phyloP scores from a whole-genome alignment of 2,113 vertebrate species.

The Nanorana parkeri region DNA sequence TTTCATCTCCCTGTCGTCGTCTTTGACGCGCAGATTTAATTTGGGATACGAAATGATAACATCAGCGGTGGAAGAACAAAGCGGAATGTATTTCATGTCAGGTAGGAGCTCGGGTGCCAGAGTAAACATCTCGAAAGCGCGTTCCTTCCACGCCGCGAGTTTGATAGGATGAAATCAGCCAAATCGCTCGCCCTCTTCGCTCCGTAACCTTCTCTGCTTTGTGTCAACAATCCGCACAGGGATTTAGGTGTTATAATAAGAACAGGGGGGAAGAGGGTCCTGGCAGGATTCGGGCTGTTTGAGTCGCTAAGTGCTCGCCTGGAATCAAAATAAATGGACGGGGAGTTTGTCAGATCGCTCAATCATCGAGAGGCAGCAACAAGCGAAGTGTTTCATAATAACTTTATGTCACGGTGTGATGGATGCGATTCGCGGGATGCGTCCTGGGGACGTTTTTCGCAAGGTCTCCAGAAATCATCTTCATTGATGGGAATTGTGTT shows the following conservation, averaged over 20 bases:
- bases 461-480: constrained; percentile 1
- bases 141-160: constrained; percentile 10
- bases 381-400: constrained; percentile 45
- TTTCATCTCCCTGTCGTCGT: not conserved
- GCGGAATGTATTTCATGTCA: constrained; percentile 51
- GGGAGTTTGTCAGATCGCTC: constrained; percentile 14
- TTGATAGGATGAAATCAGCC: constrained; percentile 51
- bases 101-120: constrained; percentile 35
- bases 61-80: constrained; percentile 44
- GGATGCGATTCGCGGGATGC: not conserved
- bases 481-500: not conserved
- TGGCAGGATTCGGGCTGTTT: constrained; percentile 34
- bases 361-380: constrained; percentile 1
- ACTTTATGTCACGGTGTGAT: constrained; percentile 12
- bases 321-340: constrained; percentile 25
- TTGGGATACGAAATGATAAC: constrained; percentile 48
- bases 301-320: constrained; percentile 35
- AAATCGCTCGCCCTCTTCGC: constrained; percentile 35
- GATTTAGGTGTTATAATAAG: constrained; percentile 22
- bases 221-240: constrained; percentile 32
- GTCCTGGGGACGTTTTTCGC: not conserved
- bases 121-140: constrained; percentile 39
- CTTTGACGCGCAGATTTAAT: constrained; percentile 31
- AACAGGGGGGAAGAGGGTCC: constrained; percentile 11
- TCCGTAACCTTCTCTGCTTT: constrained; percentile 42